These are phyloP conservation scores for Caenorhabditis afra DNA, from an alignment of 2,888 invertebrate genomes.

Conservation along the genomic window DNA sequence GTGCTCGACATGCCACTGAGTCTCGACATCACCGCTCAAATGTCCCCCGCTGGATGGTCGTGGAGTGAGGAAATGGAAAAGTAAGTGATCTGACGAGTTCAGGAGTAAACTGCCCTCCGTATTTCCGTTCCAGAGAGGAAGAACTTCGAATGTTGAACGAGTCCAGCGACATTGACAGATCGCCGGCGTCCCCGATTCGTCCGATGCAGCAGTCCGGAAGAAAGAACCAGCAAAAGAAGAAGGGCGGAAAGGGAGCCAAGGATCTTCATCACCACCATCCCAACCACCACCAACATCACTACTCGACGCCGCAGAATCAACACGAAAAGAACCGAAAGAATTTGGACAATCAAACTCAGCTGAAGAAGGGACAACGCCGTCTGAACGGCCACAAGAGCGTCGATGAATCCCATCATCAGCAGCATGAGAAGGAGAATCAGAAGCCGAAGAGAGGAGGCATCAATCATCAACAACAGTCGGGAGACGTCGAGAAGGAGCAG, in stretches of 20 bases:
- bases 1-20: slow-evolving; percentile 30
- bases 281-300: not conserved
- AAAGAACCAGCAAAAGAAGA: slow-evolving; percentile 3
- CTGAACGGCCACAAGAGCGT: slow-evolving; percentile 30
- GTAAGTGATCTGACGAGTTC: slow-evolving; percentile 25
- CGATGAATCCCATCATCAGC: slow-evolving; percentile 25
- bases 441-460: slow-evolving; percentile 42
- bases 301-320: not conserved
- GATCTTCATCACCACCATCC: slow-evolving; percentile 14
- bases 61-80: slow-evolving; percentile 70
- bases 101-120: not conserved
- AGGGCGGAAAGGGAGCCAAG: not conserved
- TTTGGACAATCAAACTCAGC: not conserved
- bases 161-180: slow-evolving; percentile 46
- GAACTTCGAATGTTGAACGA: slow-evolving; percentile 19
- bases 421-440: not conserved
- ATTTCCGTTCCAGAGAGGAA: slow-evolving; percentile 15
- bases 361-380: slow-evolving; percentile 35
- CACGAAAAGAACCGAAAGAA: not conserved
- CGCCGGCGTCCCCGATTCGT: slow-evolving; percentile 34
- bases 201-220: slow-evolving; percentile 4
- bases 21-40: slow-evolving; percentile 36
- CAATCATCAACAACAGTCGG: not conserved
- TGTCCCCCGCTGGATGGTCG: slow-evolving; percentile 58
- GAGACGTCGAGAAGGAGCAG: not conserved